Conservation (phyloP, 2,797 vertebrate species). For the Chelonia mydas region DNA sequence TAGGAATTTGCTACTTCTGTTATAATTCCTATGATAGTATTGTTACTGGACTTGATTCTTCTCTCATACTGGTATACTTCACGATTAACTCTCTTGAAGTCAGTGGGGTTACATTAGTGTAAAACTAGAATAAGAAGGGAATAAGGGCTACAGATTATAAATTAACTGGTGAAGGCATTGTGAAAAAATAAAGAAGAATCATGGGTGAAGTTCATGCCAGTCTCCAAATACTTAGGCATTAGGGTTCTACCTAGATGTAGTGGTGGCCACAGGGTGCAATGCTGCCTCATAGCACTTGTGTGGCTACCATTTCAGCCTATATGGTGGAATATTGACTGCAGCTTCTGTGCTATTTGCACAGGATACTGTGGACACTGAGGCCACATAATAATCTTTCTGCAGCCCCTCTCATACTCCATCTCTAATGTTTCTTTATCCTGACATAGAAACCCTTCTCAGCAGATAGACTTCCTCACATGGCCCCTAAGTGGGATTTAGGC, state of each 20-base stretch:
- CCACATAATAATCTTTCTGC: not conserved
- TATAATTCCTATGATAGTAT: not conserved
- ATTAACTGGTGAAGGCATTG: not conserved
- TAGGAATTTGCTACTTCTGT: not conserved
- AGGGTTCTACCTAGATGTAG: rapidly evolving
- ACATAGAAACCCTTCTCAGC: not conserved
- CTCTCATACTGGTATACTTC: not conserved
- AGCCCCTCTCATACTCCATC: not conserved
- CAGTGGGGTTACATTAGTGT: not conserved
- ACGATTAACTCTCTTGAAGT: not conserved
- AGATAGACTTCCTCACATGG: not conserved
- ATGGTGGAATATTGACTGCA: not conserved
- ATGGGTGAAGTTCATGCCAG: not conserved
- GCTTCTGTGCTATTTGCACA: not conserved
- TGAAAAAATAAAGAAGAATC: not conserved
- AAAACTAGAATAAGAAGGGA: not conserved
- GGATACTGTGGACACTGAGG: not conserved
- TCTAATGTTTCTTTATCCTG: not conserved
- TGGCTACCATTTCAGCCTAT: not conserved
- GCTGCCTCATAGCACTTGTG: rapidly evolving
- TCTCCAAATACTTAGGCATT: not conserved
- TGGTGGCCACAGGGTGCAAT: not conserved
- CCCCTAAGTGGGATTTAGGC: not conserved
- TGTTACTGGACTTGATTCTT: not conserved
- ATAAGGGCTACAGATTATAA: not conserved